Evolutionary conservation across 2,113 vertebrate species (phyloP), one percentile per base, ranked within the genome.

Genomic region (Glaucidium brasilianum): DNA sequence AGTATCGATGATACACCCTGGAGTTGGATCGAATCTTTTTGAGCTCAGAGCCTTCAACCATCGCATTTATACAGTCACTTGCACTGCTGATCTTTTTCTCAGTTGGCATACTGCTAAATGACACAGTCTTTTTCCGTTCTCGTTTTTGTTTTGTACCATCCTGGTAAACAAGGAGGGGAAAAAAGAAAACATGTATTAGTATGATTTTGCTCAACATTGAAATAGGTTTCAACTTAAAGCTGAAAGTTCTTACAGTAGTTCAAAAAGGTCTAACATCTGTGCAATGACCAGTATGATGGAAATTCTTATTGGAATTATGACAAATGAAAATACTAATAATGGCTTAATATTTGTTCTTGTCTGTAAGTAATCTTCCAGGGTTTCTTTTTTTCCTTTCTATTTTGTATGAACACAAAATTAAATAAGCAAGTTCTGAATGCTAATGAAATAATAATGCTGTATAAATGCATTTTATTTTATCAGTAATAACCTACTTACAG

Each of bases 21-120:
- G 99, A 99, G 95, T 99, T 99, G 93, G 99, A 99, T 21, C 99
- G 98, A 45, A 99, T 98, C 96, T 99, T 99, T 96, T 98, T 99
- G 92, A 99, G 98, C 96, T 99, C 99, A 0, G 99, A 99, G 13
- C 99, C 99, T 63, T 99, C 99, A 39, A 99, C 99, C 99, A 99
- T 99, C 1, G 99, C 98, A 2, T 97, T 99, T 93, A 99, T 99
- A 41, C 99, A 99, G 92, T 99, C 99, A 2, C 99, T 99, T 2
- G 99, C 99, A 7, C 99, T 99, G 98, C 99, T 99, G 77, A 99
- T 99, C 94, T 99, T 99, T 80, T 99, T 99, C 97, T 99, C 99
- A 0, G 99, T 99, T 2, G 99, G 99, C 99, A 99, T 99, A 97
- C 99, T 99, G 98, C 99, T 99, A 93, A 99, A 99, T 0, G 99